Conservation (phyloP, 2,888 invertebrate species). For the Acronicta alni region DNA sequence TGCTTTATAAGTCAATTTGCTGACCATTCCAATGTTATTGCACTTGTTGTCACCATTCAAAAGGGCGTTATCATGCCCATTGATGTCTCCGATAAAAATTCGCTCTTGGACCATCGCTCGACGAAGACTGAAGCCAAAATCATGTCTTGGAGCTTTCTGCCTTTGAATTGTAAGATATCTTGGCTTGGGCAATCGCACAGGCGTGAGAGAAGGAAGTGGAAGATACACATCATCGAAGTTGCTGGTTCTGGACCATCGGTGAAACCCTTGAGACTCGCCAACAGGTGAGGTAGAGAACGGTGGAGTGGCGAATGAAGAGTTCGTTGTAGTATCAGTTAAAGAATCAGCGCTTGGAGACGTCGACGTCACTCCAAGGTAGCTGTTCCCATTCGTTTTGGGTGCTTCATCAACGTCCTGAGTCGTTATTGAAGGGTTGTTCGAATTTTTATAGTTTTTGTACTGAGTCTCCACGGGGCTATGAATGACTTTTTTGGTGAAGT, state of each 20-base stretch:
- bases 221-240: constrained; percentile 93
- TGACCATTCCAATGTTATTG: constrained; percentile 74
- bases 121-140: constrained; percentile 97
- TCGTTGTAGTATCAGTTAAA: constrained; percentile 94
- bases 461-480: constrained; percentile 87
- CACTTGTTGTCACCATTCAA: constrained; percentile 80
- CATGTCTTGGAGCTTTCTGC: constrained; percentile 95
- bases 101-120: constrained; percentile 95
- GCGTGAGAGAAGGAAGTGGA: constrained; percentile 92
- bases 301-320: constrained; percentile 95
- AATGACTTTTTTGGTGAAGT: constrained; percentile 88
- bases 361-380: constrained; percentile 92
- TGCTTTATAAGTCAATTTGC: constrained; percentile 90
- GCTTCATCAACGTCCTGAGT: constrained; percentile 81
- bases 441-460: constrained; percentile 82
- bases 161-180: constrained; percentile 93
- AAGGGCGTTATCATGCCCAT: constrained; percentile 75
- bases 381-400: constrained; percentile 85
- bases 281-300: constrained; percentile 96
- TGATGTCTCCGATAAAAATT: constrained; percentile 79
- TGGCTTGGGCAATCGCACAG: constrained; percentile 92
- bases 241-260: constrained; percentile 93
- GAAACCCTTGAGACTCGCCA: constrained; percentile 95
- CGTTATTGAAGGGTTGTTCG: constrained; percentile 80
- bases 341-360: constrained; percentile 96